A percentile compares a stretch with the other conserved stretches of the same genome.
Evolutionary conservation across 2,888 invertebrate species (phyloP).

Genomic region (Mylabris sibirica): DNA sequence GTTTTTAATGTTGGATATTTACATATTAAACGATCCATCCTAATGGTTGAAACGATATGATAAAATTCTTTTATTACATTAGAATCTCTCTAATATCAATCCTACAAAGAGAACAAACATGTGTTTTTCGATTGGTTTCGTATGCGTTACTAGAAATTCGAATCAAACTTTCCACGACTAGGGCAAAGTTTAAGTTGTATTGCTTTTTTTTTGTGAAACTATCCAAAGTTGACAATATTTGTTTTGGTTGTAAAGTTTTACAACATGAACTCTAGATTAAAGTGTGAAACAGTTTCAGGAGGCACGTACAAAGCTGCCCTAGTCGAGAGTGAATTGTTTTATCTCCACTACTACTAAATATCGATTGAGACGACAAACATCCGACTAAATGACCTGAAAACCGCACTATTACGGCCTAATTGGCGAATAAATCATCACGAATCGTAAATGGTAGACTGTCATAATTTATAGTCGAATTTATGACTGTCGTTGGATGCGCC

Average conservation of each 20-base stretch:
- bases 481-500: not conserved
- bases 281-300: not conserved
- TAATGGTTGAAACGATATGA: not conserved
- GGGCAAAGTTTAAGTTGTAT: not conserved
- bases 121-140: not conserved
- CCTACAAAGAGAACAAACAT: not conserved
- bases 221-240: not conserved
- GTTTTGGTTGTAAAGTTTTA: not conserved
- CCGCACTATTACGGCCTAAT: not conserved
- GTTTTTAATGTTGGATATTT: not conserved
- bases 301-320: not conserved
- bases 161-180: too few species aligned
- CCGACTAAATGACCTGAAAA: constrained; percentile 6
- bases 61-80: not conserved
- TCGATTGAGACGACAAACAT: constrained; percentile 12
- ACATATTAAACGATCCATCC: not conserved
- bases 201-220: not conserved
- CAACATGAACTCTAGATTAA: not conserved
- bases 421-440: constrained; percentile 2
- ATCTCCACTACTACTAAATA: not conserved
- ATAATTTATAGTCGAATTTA: not conserved
- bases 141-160: too few species aligned
- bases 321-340: not conserved
- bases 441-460: not conserved
- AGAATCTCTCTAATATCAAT: not conserved